Percentiles rank a stretch among this genome's conserved stretches.
phyloP scores from a whole-genome alignment of 2,113 vertebrate genomes.

The Trogon melanurus region DNA sequence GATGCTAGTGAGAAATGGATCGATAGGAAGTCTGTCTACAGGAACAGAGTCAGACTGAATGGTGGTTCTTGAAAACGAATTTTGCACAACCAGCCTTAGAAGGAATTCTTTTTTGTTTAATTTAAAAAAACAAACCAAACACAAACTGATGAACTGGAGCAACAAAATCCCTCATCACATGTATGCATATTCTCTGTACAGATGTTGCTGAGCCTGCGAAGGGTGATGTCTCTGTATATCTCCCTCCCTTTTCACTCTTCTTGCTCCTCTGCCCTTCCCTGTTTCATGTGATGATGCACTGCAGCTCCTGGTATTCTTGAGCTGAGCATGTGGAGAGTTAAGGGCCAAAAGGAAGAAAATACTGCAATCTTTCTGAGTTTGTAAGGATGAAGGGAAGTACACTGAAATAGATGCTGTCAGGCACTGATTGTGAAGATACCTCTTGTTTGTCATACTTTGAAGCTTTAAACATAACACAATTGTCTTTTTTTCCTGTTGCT shows the following conservation, averaged over 20 bases:
- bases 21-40: slow-evolving; percentile 1
- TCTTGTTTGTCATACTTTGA: background rate
- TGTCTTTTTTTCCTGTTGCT: background rate
- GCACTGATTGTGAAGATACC: background rate
- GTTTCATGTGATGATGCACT: background rate
- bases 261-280: background rate
- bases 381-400: background rate
- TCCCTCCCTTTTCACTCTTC: background rate
- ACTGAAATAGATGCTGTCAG: background rate
- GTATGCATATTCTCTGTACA: slow-evolving; percentile 15
- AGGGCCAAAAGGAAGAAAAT: background rate
- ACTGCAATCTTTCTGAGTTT: background rate
- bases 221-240: background rate
- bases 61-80: background rate
- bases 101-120: background rate
- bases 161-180: background rate
- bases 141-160: background rate
- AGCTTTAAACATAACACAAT: background rate
- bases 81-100: slow-evolving; percentile 25
- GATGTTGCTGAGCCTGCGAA: slow-evolving; percentile 23
- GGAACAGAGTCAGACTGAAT: slow-evolving; percentile 64
- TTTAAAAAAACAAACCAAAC: background rate
- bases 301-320: background rate
- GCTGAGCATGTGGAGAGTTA: background rate
- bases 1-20: slow-evolving; percentile 83